Conservation (phyloP, 1,140 invertebrate species). For the Calycopis cecrops region DNA sequence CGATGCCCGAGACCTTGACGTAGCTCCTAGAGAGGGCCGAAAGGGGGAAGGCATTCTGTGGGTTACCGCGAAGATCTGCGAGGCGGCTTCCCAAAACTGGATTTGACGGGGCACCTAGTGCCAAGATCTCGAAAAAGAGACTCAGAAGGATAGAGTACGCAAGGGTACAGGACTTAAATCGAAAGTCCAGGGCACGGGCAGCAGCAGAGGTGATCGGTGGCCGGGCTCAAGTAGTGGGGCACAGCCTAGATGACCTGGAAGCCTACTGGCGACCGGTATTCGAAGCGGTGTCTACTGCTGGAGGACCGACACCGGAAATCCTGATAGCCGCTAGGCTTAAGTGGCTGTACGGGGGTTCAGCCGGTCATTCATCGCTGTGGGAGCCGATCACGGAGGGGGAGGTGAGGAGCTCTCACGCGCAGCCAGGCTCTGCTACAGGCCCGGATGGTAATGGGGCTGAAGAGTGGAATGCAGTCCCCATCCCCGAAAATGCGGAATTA, state of each 20-base stretch:
- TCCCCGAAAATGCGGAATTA: constrained; percentile 15
- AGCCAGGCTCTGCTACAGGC: constrained; percentile 24
- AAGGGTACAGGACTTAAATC: constrained; percentile 27
- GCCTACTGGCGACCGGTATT: constrained; percentile 37
- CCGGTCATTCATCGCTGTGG: constrained; percentile 25
- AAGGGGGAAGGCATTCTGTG: constrained; percentile 13
- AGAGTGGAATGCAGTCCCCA: constrained; percentile 28
- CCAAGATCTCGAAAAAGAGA: no score
- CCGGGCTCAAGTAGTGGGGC: constrained; percentile 16
- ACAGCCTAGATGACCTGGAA: constrained; percentile 32
- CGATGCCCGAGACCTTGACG: constrained; percentile 12
- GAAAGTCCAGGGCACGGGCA: constrained; percentile 25
- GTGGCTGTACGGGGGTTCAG: constrained; percentile 19
- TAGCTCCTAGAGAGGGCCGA: constrained; percentile 21
- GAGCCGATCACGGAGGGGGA: constrained; percentile 27
- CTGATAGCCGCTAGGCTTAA: constrained; percentile 12
- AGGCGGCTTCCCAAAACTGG: constrained; percentile 16
- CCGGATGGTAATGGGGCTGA: constrained; percentile 32
- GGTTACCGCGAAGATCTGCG: constrained; percentile 14
- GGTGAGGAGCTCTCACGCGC: constrained; percentile 20
- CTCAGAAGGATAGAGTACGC: constrained; percentile 31
- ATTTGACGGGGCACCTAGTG: constrained; percentile 4
- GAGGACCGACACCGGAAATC: constrained; percentile 26
- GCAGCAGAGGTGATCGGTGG: constrained; percentile 30
- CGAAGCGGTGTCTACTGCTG: constrained; percentile 27